Percentiles rank a stretch among this genome's conserved stretches.
These are phyloP conservation scores for Poecile montanus DNA, from an alignment of 2,797 vertebrate species.

Conservation along the genomic window DNA sequence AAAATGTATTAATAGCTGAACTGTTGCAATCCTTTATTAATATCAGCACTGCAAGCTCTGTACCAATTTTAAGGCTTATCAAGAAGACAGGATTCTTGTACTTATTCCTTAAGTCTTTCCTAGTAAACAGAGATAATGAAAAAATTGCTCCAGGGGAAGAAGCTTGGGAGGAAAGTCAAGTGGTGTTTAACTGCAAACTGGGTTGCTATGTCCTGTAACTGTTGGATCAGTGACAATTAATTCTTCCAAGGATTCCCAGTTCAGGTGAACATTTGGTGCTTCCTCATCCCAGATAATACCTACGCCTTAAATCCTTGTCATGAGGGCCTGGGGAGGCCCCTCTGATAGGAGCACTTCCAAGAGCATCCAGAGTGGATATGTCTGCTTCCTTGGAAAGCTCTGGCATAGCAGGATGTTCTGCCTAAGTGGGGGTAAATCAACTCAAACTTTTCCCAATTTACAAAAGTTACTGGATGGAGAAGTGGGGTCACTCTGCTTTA, in stretches of 20 bases:
- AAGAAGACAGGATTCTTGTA: constrained; percentile 7
- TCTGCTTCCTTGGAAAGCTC: not conserved
- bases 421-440: not conserved
- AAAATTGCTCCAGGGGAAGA: not conserved
- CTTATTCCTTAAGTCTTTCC: constrained; percentile 19
- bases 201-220: not conserved
- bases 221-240: not conserved
- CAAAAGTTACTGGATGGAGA: not conserved
- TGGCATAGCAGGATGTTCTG: not conserved
- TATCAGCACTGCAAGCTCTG: constrained; percentile 6
- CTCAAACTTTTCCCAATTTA: not conserved
- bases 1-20: constrained; percentile 70
- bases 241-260: not conserved
- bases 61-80: constrained; percentile 15
- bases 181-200: not conserved
- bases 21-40: constrained; percentile 52
- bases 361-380: not conserved
- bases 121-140: constrained; percentile 32
- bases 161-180: not conserved
- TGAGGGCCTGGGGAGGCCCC: not conserved
- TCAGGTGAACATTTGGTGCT: not conserved
- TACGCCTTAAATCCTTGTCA: not conserved
- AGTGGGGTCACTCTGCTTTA: not conserved
- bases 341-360: not conserved
- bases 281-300: not conserved